phyloP scores from a whole-genome alignment of 2,888 invertebrate species.

The Trachelus iudaicus region DNA sequence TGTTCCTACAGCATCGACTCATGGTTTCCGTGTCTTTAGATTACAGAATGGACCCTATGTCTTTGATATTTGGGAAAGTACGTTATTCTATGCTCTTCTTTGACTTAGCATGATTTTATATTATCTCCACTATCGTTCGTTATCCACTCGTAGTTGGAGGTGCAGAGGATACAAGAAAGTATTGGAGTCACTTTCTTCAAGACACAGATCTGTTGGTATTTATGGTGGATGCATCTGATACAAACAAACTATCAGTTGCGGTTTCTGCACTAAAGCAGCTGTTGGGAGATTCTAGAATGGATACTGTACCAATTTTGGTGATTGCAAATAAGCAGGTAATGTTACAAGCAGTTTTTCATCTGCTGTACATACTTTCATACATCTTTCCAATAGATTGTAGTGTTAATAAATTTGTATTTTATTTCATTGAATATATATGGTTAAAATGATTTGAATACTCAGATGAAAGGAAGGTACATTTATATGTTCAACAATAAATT shows the following conservation, averaged over 20 bases:
- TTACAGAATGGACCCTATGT: constrained; percentile 49
- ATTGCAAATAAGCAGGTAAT: constrained; percentile 63
- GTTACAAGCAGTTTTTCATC: not conserved
- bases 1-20: constrained; percentile 50
- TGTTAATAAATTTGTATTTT: not conserved
- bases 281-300: constrained; percentile 60
- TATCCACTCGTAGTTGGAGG: constrained; percentile 55
- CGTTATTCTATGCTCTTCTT: constrained; percentile 21
- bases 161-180: constrained; percentile 52
- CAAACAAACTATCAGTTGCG: constrained; percentile 53
- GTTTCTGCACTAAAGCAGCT: constrained; percentile 59
- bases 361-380: not conserved
- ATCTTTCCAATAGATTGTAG: not conserved
- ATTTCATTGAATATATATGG: not conserved
- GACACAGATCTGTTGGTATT: constrained; percentile 64
- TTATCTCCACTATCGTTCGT: not conserved
- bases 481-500: not conserved
- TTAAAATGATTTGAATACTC: not conserved
- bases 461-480: not conserved
- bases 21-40: constrained; percentile 59
- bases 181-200: constrained; percentile 62
- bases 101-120: not conserved
- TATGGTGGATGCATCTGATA: constrained; percentile 62
- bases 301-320: constrained; percentile 60
- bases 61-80: constrained; percentile 63